Evolutionary conservation across 2,113 vertebrate species (phyloP), one percentile per base, ranked within the genome.

Genomic region (Pardalotus punctatus): DNA sequence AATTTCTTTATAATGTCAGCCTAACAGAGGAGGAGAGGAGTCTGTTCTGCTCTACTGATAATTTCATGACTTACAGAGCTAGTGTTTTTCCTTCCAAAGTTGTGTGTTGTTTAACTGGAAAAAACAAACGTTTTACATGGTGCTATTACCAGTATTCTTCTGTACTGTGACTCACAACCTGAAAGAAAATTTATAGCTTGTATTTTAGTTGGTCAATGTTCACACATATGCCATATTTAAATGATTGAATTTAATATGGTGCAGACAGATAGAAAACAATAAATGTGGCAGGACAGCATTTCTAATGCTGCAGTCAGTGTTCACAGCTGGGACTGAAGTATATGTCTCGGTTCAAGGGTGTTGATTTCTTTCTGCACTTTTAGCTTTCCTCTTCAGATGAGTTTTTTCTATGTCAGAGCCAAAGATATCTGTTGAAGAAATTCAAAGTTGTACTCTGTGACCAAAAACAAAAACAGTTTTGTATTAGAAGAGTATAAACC

Each of bases 221-320:
- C 67, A 56, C 31, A 67, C 4, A 12, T 23, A 15, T 12, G 4
- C 2, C 43, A 9, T 42, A 48, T 64, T 70, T 60, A 58, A 56
- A 60, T 47, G 2, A 40, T 51, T 78, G 13, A 54, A 35, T 33
- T 70, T 11, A 45, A 36, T 28, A 25, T n/a, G 14, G 4, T 18
- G 9, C 13, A 84, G 38, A 56, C 13, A 64, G 15, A 43, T 6
- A 23, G 72, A 66, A 77, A 48, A 6, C 33, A 77, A 60, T 7
- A 38, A 43, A 48, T 16, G 10, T 20, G 9, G 1, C 35, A 76
- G 38, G 33, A 56, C 8, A 66, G 3, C 4, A 29, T 35, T 85
- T 80, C 40, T 85, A 53, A 51, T 0, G 0, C 8, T 47, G 18
- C 24, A 40, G 25, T 38, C 4, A 20, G 6, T 12, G 27, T 58